Percentiles rank a stretch among this genome's conserved stretches.
Conservation (phyloP, 2,113 vertebrate genomes). For the Sebastes fasciatus region DNA sequence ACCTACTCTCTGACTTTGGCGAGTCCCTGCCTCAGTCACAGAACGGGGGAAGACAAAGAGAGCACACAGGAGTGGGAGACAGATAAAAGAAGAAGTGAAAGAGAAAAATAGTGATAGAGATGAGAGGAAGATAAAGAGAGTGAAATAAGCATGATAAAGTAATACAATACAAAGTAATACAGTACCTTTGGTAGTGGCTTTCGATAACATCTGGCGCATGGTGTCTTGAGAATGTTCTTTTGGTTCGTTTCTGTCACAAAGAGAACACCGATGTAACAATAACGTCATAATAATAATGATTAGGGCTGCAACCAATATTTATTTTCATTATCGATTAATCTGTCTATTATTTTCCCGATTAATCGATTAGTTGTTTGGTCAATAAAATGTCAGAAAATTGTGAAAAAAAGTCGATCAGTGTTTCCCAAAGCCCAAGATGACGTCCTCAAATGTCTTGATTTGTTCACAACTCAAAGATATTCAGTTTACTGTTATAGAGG, state of each 20-base stretch:
- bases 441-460: no score
- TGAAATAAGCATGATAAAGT: conserved; percentile 20
- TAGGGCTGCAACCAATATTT: neutral
- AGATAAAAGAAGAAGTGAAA: neutral
- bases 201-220: conserved; percentile 89
- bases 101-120: conserved; percentile 17
- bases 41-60: conserved; percentile 17
- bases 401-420: no score
- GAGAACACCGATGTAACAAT: conserved; percentile 4
- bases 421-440: no score
- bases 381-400: no score
- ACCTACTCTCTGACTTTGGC: conserved; percentile 68
- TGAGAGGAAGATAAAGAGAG: conserved; percentile 32
- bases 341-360: no score
- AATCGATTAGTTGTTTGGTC: no score
- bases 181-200: conserved; percentile 93
- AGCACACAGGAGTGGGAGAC: conserved; percentile 17
- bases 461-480: no score
- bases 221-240: conserved; percentile 92
- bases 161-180: conserved; percentile 40
- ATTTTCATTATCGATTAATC: no score
- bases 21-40: conserved; percentile 59
- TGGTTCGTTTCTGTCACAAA: conserved; percentile 92
- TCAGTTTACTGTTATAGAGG: no score
- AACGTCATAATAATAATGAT: neutral